phyloP scores from a whole-genome alignment of 2,888 invertebrate genomes.

The Caenorhabditis panamensis region DNA sequence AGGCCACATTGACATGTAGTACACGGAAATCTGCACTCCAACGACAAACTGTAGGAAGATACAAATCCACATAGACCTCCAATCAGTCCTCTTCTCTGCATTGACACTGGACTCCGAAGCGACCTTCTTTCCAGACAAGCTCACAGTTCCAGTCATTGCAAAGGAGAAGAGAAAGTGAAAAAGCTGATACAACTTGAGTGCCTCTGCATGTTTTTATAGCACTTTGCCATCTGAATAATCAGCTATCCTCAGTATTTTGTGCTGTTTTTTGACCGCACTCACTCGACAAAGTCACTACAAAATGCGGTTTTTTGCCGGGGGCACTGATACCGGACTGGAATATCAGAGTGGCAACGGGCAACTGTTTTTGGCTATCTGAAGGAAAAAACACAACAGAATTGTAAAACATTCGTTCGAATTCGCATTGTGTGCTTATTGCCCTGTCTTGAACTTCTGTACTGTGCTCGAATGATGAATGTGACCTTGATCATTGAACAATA shows the following conservation, averaged over 20 bases:
- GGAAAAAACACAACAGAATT: too few species aligned
- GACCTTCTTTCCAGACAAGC: neutral
- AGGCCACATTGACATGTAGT: conserved; percentile 70
- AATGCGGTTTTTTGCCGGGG: conserved; percentile 29
- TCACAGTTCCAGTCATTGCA: neutral
- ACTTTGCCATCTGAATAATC: conserved; percentile 48
- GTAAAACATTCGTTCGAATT: too few species aligned
- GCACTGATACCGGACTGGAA: neutral
- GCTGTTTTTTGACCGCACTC: conserved; percentile 20
- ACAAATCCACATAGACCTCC: conserved; percentile 64
- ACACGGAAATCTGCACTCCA: conserved; percentile 66
- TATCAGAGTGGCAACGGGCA: neutral
- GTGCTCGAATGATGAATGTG: too few species aligned
- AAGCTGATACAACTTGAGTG: neutral
- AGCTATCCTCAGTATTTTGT: conserved; percentile 41
- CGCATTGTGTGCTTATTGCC: too few species aligned
- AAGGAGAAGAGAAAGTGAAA: too few species aligned
- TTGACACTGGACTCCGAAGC: neutral
- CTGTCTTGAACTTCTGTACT: too few species aligned
- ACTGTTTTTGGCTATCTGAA: too few species aligned
- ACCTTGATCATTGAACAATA: too few species aligned
- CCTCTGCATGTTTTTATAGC: conserved; percentile 13
- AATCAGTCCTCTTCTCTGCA: conserved; percentile 48
- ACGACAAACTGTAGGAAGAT: conserved; percentile 57
- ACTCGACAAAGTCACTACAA: conserved; percentile 31